phyloP scores from a whole-genome alignment of 2,888 invertebrate genomes.

The Lycaena phlaeas region DNA sequence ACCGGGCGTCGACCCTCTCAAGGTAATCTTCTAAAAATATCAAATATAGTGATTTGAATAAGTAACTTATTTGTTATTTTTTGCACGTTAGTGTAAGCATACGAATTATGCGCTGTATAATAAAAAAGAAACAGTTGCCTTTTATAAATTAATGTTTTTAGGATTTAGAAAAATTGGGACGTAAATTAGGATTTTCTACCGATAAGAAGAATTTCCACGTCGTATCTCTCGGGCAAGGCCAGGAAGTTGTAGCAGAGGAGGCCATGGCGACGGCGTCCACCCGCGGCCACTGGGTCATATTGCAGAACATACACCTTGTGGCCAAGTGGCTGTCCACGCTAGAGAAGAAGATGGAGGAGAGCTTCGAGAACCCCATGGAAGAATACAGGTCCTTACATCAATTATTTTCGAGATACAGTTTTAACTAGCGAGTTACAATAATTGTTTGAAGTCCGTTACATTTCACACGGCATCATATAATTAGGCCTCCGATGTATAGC shows the following conservation, averaged over 20 bases:
- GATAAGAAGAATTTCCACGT: conserved; percentile 91
- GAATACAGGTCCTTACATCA: conserved; percentile 69
- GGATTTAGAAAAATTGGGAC: conserved; percentile 92
- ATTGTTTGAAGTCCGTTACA: no score
- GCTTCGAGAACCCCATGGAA: conserved; percentile 76
- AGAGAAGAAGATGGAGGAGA: conserved; percentile 93
- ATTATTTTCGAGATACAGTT: no score
- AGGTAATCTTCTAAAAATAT: conserved; percentile 55
- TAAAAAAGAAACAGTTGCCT: neutral
- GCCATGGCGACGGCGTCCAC: conserved; percentile 84
- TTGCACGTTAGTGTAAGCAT: no score
- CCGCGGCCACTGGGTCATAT: conserved; percentile 92
- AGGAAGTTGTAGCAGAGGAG: conserved; percentile 91
- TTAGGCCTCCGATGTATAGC: no score
- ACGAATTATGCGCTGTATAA: no score
- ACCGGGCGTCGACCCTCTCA: conserved; percentile 94
- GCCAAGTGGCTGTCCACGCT: conserved; percentile 89
- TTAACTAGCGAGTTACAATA: no score
- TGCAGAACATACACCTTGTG: conserved; percentile 95
- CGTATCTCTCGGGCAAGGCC: conserved; percentile 95
- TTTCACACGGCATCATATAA: no score
- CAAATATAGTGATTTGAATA: no score
- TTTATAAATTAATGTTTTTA: conserved; percentile 26
- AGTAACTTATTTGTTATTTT: no score
- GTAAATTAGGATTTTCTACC: conserved; percentile 82